Conservation (phyloP, 2,113 vertebrate genomes). For the Meleagris gallopavo region DNA sequence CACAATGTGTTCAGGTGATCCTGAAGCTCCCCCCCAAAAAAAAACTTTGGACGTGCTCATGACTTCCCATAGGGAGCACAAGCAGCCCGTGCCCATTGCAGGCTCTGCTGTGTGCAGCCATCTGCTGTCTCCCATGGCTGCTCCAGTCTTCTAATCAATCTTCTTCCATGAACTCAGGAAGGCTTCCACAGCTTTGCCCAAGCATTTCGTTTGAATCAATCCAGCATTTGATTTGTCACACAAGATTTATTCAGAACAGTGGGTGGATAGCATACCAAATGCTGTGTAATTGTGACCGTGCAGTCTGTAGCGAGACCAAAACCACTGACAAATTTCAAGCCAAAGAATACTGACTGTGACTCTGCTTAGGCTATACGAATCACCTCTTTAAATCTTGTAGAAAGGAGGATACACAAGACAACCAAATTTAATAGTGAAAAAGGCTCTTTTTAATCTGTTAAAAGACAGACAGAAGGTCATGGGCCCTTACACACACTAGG, state of each 20-base stretch:
- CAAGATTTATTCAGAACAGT: neutral
- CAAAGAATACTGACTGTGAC: neutral
- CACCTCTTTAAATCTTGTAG: neutral
- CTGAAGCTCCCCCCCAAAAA: neutral
- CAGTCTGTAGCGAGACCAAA: neutral
- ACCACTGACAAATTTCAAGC: neutral
- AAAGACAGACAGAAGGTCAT: neutral
- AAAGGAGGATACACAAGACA: neutral
- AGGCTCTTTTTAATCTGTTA: neutral
- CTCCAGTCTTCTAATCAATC: neutral
- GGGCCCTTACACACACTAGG: neutral
- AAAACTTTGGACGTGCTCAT: neutral
- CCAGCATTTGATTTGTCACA: neutral
- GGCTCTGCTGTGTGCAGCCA: neutral
- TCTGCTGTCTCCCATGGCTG: neutral
- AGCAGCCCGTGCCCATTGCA: neutral
- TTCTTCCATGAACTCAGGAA: neutral
- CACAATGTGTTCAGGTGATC: neutral
- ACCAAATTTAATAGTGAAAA: fast-evolving
- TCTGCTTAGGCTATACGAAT: fast-evolving
- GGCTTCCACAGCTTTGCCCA: neutral
- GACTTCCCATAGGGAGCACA: neutral
- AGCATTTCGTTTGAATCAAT: neutral
- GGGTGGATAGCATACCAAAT: neutral
- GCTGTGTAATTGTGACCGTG: neutral